These are phyloP conservation scores for Campoletis sonorensis DNA, from an alignment of 1,140 invertebrate genomes.

Conservation along the genomic window DNA sequence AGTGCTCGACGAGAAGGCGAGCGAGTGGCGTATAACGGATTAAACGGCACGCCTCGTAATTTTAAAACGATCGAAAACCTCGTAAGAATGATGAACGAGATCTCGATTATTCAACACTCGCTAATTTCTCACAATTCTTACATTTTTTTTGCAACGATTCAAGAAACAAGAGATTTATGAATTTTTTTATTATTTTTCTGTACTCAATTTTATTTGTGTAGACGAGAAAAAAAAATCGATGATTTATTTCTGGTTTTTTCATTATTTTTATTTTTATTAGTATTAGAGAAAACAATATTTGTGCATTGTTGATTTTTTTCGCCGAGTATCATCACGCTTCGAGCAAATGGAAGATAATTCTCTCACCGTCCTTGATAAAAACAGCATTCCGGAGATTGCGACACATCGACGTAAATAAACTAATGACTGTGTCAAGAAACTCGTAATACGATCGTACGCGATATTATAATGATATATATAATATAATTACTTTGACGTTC, in stretches of 20 bases:
- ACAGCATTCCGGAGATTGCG: slow-evolving; percentile 70
- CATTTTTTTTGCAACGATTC: neutral
- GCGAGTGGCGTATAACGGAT: slow-evolving; percentile 28
- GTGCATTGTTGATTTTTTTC: neutral
- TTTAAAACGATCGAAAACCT: slow-evolving; percentile 45
- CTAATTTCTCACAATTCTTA: neutral
- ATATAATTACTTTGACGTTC: too few relatives aligned
- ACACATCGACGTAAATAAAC: slow-evolving; percentile 43
- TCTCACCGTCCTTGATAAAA: slow-evolving; percentile 69
- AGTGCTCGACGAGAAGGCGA: slow-evolving; percentile 28
- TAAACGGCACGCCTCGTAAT: slow-evolving; percentile 43
- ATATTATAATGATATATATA: too few relatives aligned
- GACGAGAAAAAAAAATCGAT: too few relatives aligned
- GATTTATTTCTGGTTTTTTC: neutral
- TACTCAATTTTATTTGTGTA: neutral
- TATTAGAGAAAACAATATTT: neutral
- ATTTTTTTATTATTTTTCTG: neutral
- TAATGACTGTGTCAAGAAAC: slow-evolving; percentile 19
- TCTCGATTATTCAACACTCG: neutral
- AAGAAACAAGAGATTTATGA: too few relatives aligned
- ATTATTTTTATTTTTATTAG: neutral
- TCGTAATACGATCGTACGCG: neutral
- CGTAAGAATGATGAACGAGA: neutral
- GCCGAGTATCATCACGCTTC: too few relatives aligned
- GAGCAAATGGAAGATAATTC: slow-evolving; percentile 58